Conservation (phyloP, 2,797 vertebrate species). For the Melanotaenia maccullochi region DNA sequence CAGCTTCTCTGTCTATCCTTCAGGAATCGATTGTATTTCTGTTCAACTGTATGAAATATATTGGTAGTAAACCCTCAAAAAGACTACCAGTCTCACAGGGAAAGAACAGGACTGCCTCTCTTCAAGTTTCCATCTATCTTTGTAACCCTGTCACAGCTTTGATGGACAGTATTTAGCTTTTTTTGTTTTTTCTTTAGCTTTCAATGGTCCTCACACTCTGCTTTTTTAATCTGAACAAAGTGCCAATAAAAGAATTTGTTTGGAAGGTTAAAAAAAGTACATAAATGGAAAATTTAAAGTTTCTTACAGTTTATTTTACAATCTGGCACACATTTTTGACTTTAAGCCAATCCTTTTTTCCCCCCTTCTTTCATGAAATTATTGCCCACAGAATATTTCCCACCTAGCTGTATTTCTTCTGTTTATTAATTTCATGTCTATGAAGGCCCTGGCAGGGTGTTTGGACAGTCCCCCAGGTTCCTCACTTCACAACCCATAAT, state of each 20-base stretch:
- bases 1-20: constrained; percentile 26
- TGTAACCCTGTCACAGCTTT: neutral
- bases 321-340: constrained; percentile 42
- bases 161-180: neutral
- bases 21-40: constrained; percentile 24
- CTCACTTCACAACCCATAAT: constrained; percentile 17
- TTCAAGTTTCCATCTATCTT: neutral
- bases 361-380: constrained; percentile 17
- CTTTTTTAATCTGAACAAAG: constrained; percentile 37
- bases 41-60: constrained; percentile 11
- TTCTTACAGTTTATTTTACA: constrained; percentile 64
- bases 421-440: constrained; percentile 54
- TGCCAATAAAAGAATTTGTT: constrained; percentile 31
- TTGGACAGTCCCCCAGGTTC: constrained; percentile 20
- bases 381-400: constrained; percentile 46
- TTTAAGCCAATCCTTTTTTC: constrained; percentile 38
- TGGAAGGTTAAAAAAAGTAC: constrained; percentile 36
- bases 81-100: neutral
- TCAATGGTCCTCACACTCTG: neutral
- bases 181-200: neutral
- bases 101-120: neutral
- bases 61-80: constrained; percentile 7
- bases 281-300: constrained; percentile 25
- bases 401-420: constrained; percentile 38
- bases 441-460: constrained; percentile 14